phyloP scores from a whole-genome alignment of 2,888 invertebrate species.

The Ectemnius lituratus region DNA sequence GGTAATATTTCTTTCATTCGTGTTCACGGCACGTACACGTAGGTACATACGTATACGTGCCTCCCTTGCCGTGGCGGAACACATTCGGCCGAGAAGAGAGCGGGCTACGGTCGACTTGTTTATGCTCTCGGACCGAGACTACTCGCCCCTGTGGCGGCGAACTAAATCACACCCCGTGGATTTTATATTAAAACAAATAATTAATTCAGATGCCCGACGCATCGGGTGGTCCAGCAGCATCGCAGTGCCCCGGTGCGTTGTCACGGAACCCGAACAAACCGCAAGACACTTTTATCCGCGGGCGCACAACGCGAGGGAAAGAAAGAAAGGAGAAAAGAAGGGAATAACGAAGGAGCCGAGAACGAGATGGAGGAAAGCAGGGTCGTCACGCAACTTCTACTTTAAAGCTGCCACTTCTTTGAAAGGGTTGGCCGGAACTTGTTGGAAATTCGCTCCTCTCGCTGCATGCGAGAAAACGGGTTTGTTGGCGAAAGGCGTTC shows the following conservation, averaged over 20 bases:
- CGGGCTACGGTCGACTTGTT: constrained; percentile 68
- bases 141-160: constrained; percentile 70
- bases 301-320: neutral
- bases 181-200: constrained; percentile 78
- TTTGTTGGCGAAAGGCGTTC: too few relatives aligned
- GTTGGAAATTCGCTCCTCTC: constrained; percentile 35
- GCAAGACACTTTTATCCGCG: constrained; percentile 52
- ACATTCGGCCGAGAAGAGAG: constrained; percentile 5
- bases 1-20: constrained; percentile 63
- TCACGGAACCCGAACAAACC: constrained; percentile 46
- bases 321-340: constrained; percentile 6
- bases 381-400: constrained; percentile 50
- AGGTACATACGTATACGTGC: constrained; percentile 9
- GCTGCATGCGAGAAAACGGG: neutral
- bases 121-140: constrained; percentile 67
- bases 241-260: constrained; percentile 40
- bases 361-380: constrained; percentile 28
- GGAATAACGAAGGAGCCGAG: constrained; percentile 21
- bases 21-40: constrained; percentile 6
- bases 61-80: constrained; percentile 30
- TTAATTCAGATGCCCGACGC: constrained; percentile 75
- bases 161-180: constrained; percentile 76
- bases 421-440: constrained; percentile 2
- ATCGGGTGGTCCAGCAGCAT: constrained; percentile 72
- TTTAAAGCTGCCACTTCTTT: constrained; percentile 52